A percentile compares a stretch with the other conserved stretches of the same genome.
These are phyloP conservation scores for Orthosia gothica DNA, from an alignment of 2,888 invertebrate species.

Conservation along the genomic window DNA sequence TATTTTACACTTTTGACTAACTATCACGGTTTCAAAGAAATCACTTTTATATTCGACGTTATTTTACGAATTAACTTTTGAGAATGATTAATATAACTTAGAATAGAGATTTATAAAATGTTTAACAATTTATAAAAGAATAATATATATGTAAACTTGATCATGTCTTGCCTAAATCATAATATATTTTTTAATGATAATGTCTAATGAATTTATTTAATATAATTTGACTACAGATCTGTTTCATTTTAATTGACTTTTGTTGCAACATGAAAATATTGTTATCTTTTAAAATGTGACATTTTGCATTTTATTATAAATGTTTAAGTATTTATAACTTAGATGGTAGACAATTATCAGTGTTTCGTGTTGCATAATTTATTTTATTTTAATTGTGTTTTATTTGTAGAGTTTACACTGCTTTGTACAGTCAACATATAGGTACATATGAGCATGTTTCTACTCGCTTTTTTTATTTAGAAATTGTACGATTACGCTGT, in stretches of 20 bases:
- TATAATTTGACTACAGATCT: slow-evolving; percentile 68
- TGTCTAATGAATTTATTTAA: slow-evolving; percentile 65
- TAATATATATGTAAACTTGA: slow-evolving; percentile 73
- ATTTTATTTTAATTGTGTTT: slow-evolving; percentile 86
- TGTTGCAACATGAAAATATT: slow-evolving; percentile 59
- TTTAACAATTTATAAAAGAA: slow-evolving; percentile 73
- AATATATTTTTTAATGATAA: slow-evolving; percentile 72
- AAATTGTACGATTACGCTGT: slow-evolving; percentile 43
- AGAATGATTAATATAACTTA: slow-evolving; percentile 68
- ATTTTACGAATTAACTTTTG: slow-evolving; percentile 71
- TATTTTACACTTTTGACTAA: slow-evolving; percentile 77
- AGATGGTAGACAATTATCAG: slow-evolving; percentile 75
- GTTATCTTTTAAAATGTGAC: slow-evolving; percentile 61
- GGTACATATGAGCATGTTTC: slow-evolving; percentile 69
- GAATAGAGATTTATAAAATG: slow-evolving; percentile 68
- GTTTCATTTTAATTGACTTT: slow-evolving; percentile 64
- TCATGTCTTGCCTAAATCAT: slow-evolving; percentile 86
- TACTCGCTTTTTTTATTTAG: slow-evolving; percentile 69
- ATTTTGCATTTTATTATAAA: slow-evolving; percentile 70
- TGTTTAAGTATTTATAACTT: slow-evolving; percentile 67
- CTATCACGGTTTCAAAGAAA: slow-evolving; percentile 84
- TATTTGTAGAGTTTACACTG: slow-evolving; percentile 81
- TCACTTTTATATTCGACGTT: slow-evolving; percentile 77
- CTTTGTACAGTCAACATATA: slow-evolving; percentile 81
- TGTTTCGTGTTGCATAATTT: slow-evolving; percentile 89